Base-by-base conservation (phyloP, 2,888 invertebrate species). In the Acrobasis repandana region DNA sequence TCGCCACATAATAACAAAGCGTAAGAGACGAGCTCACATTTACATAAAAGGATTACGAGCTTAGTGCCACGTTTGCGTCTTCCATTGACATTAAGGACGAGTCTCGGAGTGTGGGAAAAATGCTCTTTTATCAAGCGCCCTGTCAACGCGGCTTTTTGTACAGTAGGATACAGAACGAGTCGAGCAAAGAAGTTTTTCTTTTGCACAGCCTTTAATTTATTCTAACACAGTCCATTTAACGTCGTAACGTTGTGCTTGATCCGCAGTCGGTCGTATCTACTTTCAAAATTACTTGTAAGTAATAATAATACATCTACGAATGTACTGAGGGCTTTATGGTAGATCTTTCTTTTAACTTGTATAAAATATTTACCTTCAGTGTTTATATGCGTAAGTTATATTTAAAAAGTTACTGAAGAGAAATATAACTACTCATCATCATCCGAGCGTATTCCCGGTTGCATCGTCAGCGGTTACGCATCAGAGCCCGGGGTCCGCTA, bases 21-120 rank as follows among this genome's bases (percentile, higher is more conserved):
- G 63, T 61, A 65, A 58, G 65, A 70, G 63, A 74, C 63, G 64
- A 67, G 65, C 68, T 69, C 66, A 67, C 74, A 77, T 79, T 80
- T 75, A 75, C 72, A 79, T 80, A 78, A 77, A 75, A 74, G 75
- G 72, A 79, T 83, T 81, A 74, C 61, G 65, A 70, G 71, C 66
- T 77, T 71, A 68, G 63, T 70, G 67, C 70, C 68, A 65, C 67
- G 65, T 73, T 64, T 68, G 63, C 67, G 66, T 68, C 63, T 68
- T 67, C 65, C 68, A 68, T 67, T 70, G 70, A 75, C 75, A 75
- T 76, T 77, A 77, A 70, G 73, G 75, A 74, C 71, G n/a, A 75
- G 70, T 73, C 66, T 60, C 65, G 62, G 65, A 73, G 66, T 67
- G 69, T 63, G 62, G 68, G 65, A 68, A 70, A 76, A 75, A 70